Percentiles rank a stretch among this genome's conserved stretches.
Evolutionary conservation across 2,888 invertebrate genomes (phyloP).

Genomic region (Dilophus febrilis): DNA sequence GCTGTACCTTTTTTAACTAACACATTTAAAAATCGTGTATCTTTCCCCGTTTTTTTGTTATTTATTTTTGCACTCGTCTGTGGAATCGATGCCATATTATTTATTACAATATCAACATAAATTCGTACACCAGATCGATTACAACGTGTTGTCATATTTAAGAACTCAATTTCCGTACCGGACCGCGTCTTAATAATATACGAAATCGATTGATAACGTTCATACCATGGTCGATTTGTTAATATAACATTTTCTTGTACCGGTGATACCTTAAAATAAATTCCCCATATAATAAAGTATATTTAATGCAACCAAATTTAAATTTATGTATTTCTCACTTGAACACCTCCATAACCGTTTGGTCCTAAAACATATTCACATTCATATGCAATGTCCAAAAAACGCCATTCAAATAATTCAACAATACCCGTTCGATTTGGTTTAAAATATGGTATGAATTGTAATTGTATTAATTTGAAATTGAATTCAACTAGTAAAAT

Average conservation of each 20-base stretch:
- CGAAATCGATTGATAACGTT: constrained; percentile 67
- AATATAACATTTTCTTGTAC: constrained; percentile 37
- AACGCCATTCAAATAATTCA: constrained; percentile 70
- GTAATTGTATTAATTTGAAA: too few relatives aligned
- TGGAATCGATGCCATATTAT: constrained; percentile 49
- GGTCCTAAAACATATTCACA: constrained; percentile 62
- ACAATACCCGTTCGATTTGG: constrained; percentile 46
- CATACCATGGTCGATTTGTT: constrained; percentile 59
- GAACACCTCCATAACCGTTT: constrained; percentile 54
- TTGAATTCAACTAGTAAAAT: too few relatives aligned
- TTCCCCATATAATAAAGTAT: too few relatives aligned
- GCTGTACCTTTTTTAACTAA: constrained; percentile 14
- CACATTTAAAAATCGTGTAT: constrained; percentile 22
- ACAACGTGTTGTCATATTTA: constrained; percentile 56
- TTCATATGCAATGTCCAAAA: constrained; percentile 60
- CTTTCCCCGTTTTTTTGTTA: too few relatives aligned
- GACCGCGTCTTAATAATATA: constrained; percentile 55
- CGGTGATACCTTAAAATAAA: constrained; percentile 41
- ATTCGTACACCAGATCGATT: constrained; percentile 59
- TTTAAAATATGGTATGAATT: too few relatives aligned
- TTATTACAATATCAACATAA: constrained; percentile 56
- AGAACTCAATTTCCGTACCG: constrained; percentile 50
- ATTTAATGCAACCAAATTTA: constrained; percentile 4
- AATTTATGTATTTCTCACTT: constrained; percentile 31
- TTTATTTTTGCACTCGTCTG: too few relatives aligned